Evolutionary conservation across 2,888 invertebrate species (phyloP), one percentile per base, ranked within the genome.

Genomic region (Hipparchia sbordonii): DNA sequence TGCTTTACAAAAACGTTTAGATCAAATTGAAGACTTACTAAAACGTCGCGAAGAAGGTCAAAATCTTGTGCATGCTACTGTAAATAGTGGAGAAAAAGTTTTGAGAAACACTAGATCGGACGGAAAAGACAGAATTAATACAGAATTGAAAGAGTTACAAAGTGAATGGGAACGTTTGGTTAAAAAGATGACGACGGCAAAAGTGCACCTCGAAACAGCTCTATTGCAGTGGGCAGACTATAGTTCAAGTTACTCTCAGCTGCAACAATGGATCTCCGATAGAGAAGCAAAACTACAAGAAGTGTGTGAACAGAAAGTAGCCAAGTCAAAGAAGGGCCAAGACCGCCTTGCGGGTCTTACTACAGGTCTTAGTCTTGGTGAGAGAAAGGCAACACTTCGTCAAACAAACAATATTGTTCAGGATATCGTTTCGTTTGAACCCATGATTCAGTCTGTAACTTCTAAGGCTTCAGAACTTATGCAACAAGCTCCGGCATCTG

Each of bases 221-320:
- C 92, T 98, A 12, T 93, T 98, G 59, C 98, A 99, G 95, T 99
- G 98, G 98, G 98, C 98, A 7, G 98, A 98, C 85, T 99, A 98
- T 87, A 98, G 97, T 85, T 98, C 98, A 71, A 98, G 98, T 73
- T 98, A 98, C 86, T 96, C 97, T 23, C 98, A 98, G 86, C 91
- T 99, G 45, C 97, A 98, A 83, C 97, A 98, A 95, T 98, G 99
- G 98, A 97, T 99, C 75, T 96, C 96, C 52, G 98, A 99, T 82
- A 95, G 98, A 80, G 98, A 98, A 94, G 97, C 97, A 6, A 98
- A 98, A 90, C 88, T 98, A 66, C 97, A 98, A 90, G 97, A 98
- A 93, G 98, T 97, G 67, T 96, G 96, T 80, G 97, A 97, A 86
- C 97, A 96, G 79, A 97, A 97, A 89, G 95, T 97, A 52, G 95